phyloP scores from a whole-genome alignment of 2,888 invertebrate species.

The Griposia aprilina region DNA sequence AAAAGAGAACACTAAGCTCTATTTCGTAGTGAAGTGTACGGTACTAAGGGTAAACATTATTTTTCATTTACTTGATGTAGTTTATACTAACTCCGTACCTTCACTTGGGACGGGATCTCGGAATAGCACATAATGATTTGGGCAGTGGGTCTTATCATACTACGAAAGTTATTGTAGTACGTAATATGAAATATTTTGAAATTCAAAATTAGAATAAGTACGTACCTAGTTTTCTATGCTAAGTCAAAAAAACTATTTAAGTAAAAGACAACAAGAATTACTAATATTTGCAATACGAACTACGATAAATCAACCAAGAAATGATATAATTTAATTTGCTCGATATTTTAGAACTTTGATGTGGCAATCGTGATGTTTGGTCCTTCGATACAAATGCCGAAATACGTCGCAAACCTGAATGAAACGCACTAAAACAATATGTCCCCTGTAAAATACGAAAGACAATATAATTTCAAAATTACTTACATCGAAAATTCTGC shows the following conservation, averaged over 20 bases:
- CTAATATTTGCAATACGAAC: background rate
- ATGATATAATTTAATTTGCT: background rate
- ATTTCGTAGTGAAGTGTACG: background rate
- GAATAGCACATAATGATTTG: background rate
- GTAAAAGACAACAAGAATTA: no score
- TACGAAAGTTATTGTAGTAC: background rate
- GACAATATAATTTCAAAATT: constrained; percentile 35
- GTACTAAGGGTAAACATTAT: background rate
- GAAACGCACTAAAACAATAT: background rate
- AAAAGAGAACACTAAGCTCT: background rate
- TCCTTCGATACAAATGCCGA: constrained; percentile 19
- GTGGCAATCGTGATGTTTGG: background rate
- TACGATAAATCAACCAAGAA: background rate
- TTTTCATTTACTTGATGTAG: constrained; percentile 27
- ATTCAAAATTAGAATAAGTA: background rate
- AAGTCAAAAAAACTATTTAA: background rate
- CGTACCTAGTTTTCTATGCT: no score
- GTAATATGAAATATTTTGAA: background rate
- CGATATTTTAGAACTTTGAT: background rate
- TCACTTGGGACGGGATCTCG: background rate
- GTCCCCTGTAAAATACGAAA: background rate
- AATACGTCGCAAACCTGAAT: constrained; percentile 11
- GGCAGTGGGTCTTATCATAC: no score
- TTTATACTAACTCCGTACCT: background rate
- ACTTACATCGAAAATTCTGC: constrained; percentile 72